Base-by-base conservation (phyloP, 1,140 invertebrate genomes). In the Saccostrea echinata region DNA sequence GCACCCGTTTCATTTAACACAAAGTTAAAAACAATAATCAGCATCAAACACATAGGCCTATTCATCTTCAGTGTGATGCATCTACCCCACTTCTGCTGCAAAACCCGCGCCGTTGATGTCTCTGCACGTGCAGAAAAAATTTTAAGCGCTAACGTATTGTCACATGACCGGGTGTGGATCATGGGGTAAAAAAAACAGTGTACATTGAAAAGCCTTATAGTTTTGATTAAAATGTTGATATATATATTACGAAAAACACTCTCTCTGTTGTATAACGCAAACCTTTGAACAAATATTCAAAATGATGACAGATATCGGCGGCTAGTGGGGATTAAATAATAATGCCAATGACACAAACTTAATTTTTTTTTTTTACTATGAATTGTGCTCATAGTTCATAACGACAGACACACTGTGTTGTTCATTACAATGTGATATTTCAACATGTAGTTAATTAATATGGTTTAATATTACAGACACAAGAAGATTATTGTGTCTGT, bases 221-320 rank as follows among this genome's bases (percentile, higher is more conserved):
- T 83, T 83, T 83, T 83, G 43, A 83, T 83, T 83, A 83, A 83
- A 83, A 83, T 83, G 43, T 52, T 83, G 81, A 83, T 43, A 83
- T 83, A 83, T 18, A 13, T 71, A 30, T 35, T 53, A 53, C 21
- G 43, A 83, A 52, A 83, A 52, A 51, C 68, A 30, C 81, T 83
- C 81, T 83, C 35, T 83, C 35, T 83, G 81, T 83, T 71, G 68
- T 71, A 30, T 71, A 71, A 27, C 68, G 68, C 30, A 71, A 71
- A 71, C 68, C 24, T 71, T 71, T 30, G 71, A 80, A 80, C 81
- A 83, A 21, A 83, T 13, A 83, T 52, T 83, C 81, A 83, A 83
- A 83, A 83, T 83, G 81, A 83, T 83, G 81, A 83, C 81, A 83
- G 81, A 83, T 83, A 83, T 51, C 51, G 81, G 81, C 35, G 81